Conservation (phyloP, 1,140 invertebrate genomes). For the Achatina immaculata region DNA sequence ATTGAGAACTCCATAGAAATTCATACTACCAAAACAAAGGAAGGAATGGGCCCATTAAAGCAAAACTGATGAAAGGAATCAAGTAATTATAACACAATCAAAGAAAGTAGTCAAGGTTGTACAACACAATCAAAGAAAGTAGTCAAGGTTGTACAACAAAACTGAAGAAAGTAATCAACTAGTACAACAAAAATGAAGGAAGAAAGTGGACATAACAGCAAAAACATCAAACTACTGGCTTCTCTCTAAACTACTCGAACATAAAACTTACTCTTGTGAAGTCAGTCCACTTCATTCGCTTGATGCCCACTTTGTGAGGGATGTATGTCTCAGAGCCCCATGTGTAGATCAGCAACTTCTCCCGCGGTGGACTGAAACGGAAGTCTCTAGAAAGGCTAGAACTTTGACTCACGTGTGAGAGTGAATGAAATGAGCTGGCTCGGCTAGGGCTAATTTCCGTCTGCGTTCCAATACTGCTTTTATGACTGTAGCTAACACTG, state of each 20-base stretch:
- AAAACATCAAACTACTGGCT: background rate
- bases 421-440: constrained; percentile 27
- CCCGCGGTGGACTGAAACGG: constrained; percentile 51
- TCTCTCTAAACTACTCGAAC: too few species aligned
- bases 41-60: too few species aligned
- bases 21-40: too few species aligned
- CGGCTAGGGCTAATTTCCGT: constrained; percentile 2
- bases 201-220: background rate
- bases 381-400: constrained; percentile 23
- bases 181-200: background rate
- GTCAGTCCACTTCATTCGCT: constrained; percentile 78
- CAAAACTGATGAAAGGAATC: too few species aligned
- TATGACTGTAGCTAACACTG: background rate
- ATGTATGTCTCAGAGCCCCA: constrained; percentile 87
- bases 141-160: background rate
- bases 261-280: constrained; percentile 24
- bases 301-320: constrained; percentile 89
- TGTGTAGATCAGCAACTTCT: constrained; percentile 88
- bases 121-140: background rate
- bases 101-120: too few species aligned
- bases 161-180: background rate
- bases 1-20: too few species aligned
- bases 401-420: constrained; percentile 30
- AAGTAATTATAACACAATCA: too few species aligned
- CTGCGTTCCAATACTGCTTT: constrained; percentile 26